Evolutionary conservation across 2,113 vertebrate genomes (phyloP).

Genomic region (Scatophagus argus): DNA sequence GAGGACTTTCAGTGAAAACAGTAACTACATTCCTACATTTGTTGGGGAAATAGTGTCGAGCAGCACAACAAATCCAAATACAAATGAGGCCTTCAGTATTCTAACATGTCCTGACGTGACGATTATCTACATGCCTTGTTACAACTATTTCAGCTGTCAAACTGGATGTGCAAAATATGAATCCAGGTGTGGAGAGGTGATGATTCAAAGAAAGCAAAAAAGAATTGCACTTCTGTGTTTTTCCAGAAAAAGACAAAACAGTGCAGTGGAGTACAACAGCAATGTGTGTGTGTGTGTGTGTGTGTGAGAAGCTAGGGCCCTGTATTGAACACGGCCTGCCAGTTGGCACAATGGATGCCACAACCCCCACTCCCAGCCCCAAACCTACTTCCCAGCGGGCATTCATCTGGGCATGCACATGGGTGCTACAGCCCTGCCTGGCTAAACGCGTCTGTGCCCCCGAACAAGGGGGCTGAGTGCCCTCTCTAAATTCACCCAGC

Average conservation of each 20-base stretch:
- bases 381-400: conserved; percentile 77
- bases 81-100: conserved; percentile 25
- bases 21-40: not conserved
- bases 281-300: conserved; percentile 34
- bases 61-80: conserved; percentile 51
- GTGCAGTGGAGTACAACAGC: conserved; percentile 24
- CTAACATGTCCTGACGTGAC: conserved; percentile 72
- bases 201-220: conserved; percentile 22
- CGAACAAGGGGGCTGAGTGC: conserved; percentile 75
- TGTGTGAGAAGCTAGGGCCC: conserved; percentile 58
- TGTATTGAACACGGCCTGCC: conserved; percentile 72
- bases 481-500: conserved; percentile 69
- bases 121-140: conserved; percentile 53
- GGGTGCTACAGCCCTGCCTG: conserved; percentile 75
- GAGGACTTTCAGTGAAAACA: not conserved
- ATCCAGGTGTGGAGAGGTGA: conserved; percentile 50
- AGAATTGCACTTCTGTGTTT: conserved; percentile 33
- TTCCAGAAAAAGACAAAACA: conserved; percentile 39
- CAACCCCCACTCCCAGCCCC: conserved; percentile 69
- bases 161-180: conserved; percentile 66
- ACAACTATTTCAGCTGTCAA: conserved; percentile 64
- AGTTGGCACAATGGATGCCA: conserved; percentile 79
- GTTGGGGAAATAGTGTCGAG: conserved; percentile 37
- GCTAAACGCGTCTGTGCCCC: conserved; percentile 74
- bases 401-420: conserved; percentile 83